These are phyloP conservation scores for Sakesphorus luctuosus DNA, from an alignment of 2,113 vertebrate genomes.

Conservation along the genomic window DNA sequence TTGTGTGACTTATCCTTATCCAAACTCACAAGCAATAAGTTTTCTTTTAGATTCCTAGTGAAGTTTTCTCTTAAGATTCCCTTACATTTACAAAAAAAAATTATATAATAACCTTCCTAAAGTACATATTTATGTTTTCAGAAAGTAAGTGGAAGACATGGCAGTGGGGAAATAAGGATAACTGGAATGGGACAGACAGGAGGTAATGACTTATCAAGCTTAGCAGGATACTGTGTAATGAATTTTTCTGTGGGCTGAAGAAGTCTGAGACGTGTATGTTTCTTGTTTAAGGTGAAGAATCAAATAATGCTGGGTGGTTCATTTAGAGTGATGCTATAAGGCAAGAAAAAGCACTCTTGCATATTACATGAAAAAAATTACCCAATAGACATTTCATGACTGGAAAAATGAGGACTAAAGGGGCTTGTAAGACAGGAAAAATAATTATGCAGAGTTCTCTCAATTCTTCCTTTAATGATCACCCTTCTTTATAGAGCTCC, in stretches of 20 bases:
- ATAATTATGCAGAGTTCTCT: background rate
- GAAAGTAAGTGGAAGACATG: background rate
- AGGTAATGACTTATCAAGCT: background rate
- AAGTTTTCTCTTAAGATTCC: background rate
- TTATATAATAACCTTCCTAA: background rate
- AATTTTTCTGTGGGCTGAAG: background rate
- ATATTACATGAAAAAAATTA: background rate
- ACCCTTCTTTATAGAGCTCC: background rate
- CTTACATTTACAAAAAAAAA: background rate
- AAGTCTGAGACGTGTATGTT: background rate
- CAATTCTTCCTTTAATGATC: slow-evolving; percentile 9
- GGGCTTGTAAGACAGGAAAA: background rate
- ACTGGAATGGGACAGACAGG: background rate
- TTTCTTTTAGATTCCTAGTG: background rate
- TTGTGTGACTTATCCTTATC: background rate
- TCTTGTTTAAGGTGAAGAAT: slow-evolving; percentile 29
- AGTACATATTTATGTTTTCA: background rate
- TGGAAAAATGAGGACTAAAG: slow-evolving; percentile 28
- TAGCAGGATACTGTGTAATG: background rate
- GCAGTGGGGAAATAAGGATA: background rate
- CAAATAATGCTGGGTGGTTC: background rate
- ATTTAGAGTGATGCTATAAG: slow-evolving; percentile 16
- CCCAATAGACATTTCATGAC: background rate
- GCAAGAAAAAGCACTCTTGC: background rate
- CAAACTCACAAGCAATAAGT: background rate